Evolutionary conservation across 2,113 vertebrate species (phyloP).

Genomic region (Odocoileus hemionus): DNA sequence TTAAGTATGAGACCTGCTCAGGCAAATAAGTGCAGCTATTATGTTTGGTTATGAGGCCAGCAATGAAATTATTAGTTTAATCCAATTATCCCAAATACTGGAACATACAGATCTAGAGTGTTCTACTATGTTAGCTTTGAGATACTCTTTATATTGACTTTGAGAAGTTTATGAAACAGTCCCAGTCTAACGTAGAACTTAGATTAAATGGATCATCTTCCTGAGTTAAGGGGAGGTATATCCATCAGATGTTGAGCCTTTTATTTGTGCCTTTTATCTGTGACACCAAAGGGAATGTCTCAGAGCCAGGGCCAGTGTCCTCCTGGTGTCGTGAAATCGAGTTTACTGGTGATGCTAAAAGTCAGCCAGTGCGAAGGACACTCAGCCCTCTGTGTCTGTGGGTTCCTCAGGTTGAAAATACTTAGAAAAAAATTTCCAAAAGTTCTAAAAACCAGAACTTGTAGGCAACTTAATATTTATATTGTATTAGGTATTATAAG

Average conservation of each 20-base stretch:
- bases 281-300: not conserved
- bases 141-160: not conserved
- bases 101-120: not conserved
- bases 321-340: not conserved
- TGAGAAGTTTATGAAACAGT: not conserved
- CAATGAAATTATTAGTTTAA: constrained; percentile 21
- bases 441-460: not conserved
- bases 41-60: not conserved
- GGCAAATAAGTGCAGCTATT: not conserved
- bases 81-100: not conserved
- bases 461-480: not conserved
- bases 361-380: not conserved
- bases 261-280: not conserved
- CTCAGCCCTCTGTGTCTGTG: not conserved
- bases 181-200: not conserved
- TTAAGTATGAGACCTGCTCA: not conserved
- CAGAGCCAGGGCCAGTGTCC: not conserved
- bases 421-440: not conserved
- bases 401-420: not conserved
- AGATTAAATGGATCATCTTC: not conserved
- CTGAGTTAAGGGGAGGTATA: not conserved
- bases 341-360: not conserved
- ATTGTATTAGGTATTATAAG: not conserved
- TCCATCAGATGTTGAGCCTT: not conserved
- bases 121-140: not conserved